Conservation (phyloP, 2,888 invertebrate genomes). For the Yponomeuta plumbellus region DNA sequence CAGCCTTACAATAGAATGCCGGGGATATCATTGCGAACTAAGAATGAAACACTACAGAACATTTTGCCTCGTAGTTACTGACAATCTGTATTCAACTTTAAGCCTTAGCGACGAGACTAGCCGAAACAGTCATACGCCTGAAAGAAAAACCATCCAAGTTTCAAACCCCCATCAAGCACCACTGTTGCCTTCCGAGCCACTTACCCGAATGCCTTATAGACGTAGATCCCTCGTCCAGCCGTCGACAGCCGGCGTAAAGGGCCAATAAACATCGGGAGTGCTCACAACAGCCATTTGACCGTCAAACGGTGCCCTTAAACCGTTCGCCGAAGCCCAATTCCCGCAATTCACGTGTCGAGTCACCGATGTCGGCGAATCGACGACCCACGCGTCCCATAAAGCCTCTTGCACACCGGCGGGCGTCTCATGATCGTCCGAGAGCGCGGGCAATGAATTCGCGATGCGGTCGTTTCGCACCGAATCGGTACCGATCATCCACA, state of each 20-base stretch:
- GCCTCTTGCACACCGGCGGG: neutral
- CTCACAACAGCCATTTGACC: neutral
- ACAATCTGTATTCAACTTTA: no score
- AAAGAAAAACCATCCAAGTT: neutral
- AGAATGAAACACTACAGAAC: no score
- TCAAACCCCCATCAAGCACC: neutral
- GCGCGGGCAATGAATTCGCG: neutral
- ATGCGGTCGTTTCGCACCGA: neutral
- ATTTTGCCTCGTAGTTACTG: no score
- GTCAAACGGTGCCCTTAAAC: constrained; percentile 1
- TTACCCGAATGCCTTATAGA: neutral
- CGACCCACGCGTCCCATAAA: neutral
- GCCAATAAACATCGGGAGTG: neutral
- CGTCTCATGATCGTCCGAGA: neutral
- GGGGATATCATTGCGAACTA: no score
- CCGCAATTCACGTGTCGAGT: neutral
- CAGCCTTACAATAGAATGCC: no score
- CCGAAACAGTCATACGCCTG: no score
- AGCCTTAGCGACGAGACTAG: no score
- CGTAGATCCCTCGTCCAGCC: neutral
- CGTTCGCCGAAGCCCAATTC: neutral
- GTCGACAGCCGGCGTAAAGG: neutral
- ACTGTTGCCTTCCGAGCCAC: neutral
- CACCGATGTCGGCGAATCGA: neutral
- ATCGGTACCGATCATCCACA: no score